Conservation (phyloP, 2,888 invertebrate species). For the Julus scanicus region DNA sequence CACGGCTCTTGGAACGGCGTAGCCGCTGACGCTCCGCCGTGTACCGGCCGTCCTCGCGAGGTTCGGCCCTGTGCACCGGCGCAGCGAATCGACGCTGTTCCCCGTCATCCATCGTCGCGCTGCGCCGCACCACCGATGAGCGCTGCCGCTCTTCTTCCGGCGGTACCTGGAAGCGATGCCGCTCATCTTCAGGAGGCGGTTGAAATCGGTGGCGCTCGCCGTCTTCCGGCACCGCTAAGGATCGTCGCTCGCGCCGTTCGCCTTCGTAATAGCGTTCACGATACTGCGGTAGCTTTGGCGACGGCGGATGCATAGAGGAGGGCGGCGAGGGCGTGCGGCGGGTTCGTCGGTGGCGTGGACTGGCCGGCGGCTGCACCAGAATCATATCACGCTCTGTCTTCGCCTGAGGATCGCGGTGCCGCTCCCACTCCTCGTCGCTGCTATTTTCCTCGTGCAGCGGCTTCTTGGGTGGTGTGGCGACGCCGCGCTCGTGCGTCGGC, state of each 20-base stretch:
- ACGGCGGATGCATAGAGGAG: constrained; percentile 46
- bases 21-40: neutral
- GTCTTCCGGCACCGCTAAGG: neutral
- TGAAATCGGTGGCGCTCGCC: neutral
- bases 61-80: neutral
- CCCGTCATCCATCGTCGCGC: neutral
- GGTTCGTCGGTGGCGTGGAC: neutral
- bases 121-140: neutral
- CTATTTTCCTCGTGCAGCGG: constrained; percentile 40
- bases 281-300: constrained; percentile 34
- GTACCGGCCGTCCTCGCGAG: neutral
- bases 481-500: constrained; percentile 55
- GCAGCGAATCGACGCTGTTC: neutral
- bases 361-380: constrained; percentile 48
- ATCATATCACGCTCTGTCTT: constrained; percentile 52
- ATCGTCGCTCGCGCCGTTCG: neutral
- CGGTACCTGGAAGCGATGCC: neutral
- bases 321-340: constrained; percentile 1
- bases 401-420: constrained; percentile 47
- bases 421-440: constrained; percentile 52
- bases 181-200: neutral
- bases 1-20: constrained; percentile 12
- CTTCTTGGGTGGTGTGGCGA: constrained; percentile 5
- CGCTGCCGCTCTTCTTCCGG: neutral
- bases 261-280: constrained; percentile 17